Percentiles rank a stretch among this genome's conserved stretches.
Evolutionary conservation across 2,797 vertebrate genomes (phyloP).

Genomic region (Stomatorhinus walkeri): DNA sequence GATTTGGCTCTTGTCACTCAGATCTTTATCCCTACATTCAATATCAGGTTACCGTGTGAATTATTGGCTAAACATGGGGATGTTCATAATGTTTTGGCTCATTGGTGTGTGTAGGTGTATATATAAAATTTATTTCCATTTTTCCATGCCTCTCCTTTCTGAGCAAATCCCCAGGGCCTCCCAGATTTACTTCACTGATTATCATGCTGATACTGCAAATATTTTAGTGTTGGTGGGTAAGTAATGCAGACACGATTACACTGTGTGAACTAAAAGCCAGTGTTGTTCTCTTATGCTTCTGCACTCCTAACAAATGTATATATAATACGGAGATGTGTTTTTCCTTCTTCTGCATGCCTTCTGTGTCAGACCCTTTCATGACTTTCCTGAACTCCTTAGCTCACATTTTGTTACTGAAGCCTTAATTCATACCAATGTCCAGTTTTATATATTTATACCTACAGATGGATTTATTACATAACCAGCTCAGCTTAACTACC

Average conservation of each 20-base stretch:
- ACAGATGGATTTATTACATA: background rate
- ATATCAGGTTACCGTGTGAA: background rate
- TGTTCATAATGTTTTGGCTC: background rate
- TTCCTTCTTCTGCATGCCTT: background rate
- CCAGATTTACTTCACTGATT: background rate
- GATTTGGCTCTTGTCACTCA: background rate
- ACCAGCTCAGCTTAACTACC: background rate
- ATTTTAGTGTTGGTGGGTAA: background rate
- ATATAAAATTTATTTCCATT: background rate
- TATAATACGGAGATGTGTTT: background rate
- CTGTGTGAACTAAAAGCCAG: background rate
- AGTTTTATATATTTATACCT: background rate
- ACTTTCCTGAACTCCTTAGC: background rate
- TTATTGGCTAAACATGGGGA: background rate
- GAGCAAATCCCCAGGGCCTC: background rate
- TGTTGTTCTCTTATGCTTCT: background rate
- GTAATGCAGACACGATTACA: background rate
- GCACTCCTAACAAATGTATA: background rate
- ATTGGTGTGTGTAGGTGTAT: background rate
- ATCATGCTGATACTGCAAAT: background rate
- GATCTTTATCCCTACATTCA: background rate
- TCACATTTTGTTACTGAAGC: background rate
- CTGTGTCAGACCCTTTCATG: background rate
- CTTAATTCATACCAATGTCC: background rate
- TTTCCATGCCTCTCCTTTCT: background rate